Conservation (phyloP, 2,888 invertebrate genomes). For the Melieria omissa region DNA sequence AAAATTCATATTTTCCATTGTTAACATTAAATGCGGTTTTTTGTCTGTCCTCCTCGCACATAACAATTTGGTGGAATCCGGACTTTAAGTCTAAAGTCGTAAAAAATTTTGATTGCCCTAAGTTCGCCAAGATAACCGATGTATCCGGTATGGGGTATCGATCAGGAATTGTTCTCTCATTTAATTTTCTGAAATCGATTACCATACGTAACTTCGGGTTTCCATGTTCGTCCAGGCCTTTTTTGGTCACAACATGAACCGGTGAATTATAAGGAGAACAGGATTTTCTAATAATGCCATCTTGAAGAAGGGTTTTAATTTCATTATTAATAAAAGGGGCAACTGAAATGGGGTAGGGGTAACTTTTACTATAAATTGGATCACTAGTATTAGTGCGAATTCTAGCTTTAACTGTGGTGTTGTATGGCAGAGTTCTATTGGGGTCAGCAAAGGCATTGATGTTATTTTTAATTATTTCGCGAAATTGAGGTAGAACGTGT, state of each 20-base stretch:
- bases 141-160: conserved; percentile 25
- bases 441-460: conserved; percentile 32
- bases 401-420: conserved; percentile 21
- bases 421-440: conserved; percentile 29
- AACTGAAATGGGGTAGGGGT: conserved; percentile 31
- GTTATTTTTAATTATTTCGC: conserved; percentile 19
- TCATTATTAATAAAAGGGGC: conserved; percentile 27
- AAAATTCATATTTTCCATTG: conserved; percentile 19
- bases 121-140: conserved; percentile 23
- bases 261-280: conserved; percentile 27
- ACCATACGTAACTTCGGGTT: background rate
- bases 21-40: conserved; percentile 32
- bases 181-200: background rate
- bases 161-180: background rate
- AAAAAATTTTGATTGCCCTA: conserved; percentile 24
- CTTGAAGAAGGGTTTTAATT: conserved; percentile 26
- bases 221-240: background rate
- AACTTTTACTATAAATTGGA: conserved; percentile 33
- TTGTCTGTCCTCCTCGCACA: conserved; percentile 22
- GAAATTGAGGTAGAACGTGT: conserved; percentile 1
- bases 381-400: conserved; percentile 30
- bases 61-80: conserved; percentile 22
- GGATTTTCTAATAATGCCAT: conserved; percentile 22
- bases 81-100: conserved; percentile 27
- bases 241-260: conserved; percentile 18